These are phyloP conservation scores for Raphicerus campestris DNA, from an alignment of 2,113 vertebrate genomes.

Conservation along the genomic window DNA sequence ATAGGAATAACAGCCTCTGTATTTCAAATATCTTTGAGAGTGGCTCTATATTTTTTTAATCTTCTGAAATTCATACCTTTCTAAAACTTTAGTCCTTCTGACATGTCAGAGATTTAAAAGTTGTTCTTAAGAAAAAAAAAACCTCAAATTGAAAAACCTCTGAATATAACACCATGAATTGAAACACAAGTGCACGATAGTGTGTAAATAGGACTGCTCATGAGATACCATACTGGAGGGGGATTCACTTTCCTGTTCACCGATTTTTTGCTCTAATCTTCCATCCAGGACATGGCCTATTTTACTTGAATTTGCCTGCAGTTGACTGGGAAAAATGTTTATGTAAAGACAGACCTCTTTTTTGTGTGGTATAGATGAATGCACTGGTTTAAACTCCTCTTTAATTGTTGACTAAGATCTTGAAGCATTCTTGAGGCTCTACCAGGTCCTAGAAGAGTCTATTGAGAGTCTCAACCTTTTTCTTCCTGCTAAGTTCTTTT, in stretches of 20 bases:
- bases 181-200: not conserved
- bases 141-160: not conserved
- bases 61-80: not conserved
- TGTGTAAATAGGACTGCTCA: not conserved
- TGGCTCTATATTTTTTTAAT: not conserved
- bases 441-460: slow-evolving; percentile 71
- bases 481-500: slow-evolving; percentile 73
- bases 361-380: slow-evolving; percentile 76
- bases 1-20: not conserved
- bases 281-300: slow-evolving; percentile 53
- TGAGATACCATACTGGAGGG: slow-evolving; percentile 19
- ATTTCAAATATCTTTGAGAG: not conserved
- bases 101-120: not conserved
- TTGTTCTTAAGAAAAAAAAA: not conserved
- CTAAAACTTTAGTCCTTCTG: not conserved
- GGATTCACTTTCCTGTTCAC: slow-evolving; percentile 43
- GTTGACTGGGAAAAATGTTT: slow-evolving; percentile 80
- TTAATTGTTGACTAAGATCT: slow-evolving; percentile 68
- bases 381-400: slow-evolving; percentile 64
- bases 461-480: slow-evolving; percentile 76
- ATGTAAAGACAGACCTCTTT: slow-evolving; percentile 67
- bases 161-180: not conserved
- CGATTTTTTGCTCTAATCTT: slow-evolving; percentile 76
- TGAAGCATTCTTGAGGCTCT: slow-evolving; percentile 79
- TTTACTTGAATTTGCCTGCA: slow-evolving; percentile 63